Percentiles rank a stretch among this genome's conserved stretches.
phyloP scores from a whole-genome alignment of 2,888 invertebrate genomes.

The Scaptomyza tumidula region DNA sequence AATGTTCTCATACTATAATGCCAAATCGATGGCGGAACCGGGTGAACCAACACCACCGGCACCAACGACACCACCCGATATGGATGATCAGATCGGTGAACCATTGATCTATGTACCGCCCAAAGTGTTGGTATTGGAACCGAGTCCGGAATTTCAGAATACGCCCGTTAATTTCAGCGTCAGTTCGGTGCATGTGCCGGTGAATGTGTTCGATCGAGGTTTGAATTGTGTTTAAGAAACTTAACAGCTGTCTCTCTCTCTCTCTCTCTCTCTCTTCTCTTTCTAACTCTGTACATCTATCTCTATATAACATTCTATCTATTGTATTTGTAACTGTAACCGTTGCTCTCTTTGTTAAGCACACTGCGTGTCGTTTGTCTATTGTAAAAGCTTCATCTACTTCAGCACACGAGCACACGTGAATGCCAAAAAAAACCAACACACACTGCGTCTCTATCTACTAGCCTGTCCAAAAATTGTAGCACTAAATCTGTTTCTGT shows the following conservation, averaged over 20 bases:
- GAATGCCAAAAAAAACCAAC: constrained; percentile 13
- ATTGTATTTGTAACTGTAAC: constrained; percentile 43
- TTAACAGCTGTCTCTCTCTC: constrained; percentile 36
- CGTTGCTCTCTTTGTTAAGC: constrained; percentile 42
- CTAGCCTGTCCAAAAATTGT: constrained; percentile 34
- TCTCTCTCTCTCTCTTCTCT: constrained; percentile 38
- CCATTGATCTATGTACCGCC: constrained; percentile 86
- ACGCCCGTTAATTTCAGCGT: constrained; percentile 90
- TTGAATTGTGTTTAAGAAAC: constrained; percentile 75
- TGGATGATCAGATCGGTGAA: constrained; percentile 86
- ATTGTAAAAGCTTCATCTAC: constrained; percentile 57
- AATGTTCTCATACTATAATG: constrained; percentile 89
- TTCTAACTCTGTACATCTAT: constrained; percentile 14
- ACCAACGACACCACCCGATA: constrained; percentile 85
- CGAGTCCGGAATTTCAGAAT: constrained; percentile 91
- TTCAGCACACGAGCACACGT: constrained; percentile 37
- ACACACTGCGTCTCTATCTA: constrained; percentile 49
- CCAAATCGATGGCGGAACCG: constrained; percentile 89
- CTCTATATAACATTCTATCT: constrained; percentile 17
- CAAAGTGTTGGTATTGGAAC: constrained; percentile 88
- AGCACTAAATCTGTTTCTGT: constrained; percentile 35
- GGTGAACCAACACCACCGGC: constrained; percentile 85
- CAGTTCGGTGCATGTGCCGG: constrained; percentile 97
- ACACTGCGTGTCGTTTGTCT: constrained; percentile 49
- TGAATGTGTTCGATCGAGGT: constrained; percentile 97